These are phyloP conservation scores for Montifringilla adamsi DNA, from an alignment of 2,113 vertebrate genomes.

Conservation along the genomic window DNA sequence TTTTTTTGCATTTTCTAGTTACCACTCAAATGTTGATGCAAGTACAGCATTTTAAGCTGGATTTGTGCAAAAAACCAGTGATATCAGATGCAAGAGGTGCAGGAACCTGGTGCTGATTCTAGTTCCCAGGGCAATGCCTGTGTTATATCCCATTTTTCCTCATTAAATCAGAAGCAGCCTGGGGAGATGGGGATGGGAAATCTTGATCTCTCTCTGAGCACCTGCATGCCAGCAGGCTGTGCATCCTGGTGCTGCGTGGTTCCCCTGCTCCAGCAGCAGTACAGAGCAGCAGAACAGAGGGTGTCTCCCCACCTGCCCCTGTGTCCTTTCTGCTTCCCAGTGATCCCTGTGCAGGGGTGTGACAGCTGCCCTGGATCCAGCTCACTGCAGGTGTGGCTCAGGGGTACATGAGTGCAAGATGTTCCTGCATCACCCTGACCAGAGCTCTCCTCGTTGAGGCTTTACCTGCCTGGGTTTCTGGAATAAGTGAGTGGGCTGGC, in stretches of 20 bases:
- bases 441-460: rapidly evolving
- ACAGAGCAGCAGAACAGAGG: background rate
- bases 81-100: background rate
- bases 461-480: background rate
- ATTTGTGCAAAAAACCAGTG: background rate
- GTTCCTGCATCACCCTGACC: background rate
- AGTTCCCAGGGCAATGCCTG: background rate
- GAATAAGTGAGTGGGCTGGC: background rate
- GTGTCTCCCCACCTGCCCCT: background rate
- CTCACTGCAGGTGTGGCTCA: background rate
- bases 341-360: background rate
- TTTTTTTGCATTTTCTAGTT: background rate
- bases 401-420: background rate
- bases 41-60: background rate
- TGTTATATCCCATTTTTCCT: background rate
- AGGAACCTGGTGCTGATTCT: background rate
- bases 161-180: background rate
- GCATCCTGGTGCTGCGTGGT: background rate
- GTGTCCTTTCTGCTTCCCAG: background rate
- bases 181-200: background rate
- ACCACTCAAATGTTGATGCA: background rate
- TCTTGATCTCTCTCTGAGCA: background rate
- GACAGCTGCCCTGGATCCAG: background rate
- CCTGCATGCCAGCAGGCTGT: background rate
- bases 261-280: background rate